Evolutionary conservation across 2,113 vertebrate species (phyloP).

Genomic region (Callipepla squamata): DNA sequence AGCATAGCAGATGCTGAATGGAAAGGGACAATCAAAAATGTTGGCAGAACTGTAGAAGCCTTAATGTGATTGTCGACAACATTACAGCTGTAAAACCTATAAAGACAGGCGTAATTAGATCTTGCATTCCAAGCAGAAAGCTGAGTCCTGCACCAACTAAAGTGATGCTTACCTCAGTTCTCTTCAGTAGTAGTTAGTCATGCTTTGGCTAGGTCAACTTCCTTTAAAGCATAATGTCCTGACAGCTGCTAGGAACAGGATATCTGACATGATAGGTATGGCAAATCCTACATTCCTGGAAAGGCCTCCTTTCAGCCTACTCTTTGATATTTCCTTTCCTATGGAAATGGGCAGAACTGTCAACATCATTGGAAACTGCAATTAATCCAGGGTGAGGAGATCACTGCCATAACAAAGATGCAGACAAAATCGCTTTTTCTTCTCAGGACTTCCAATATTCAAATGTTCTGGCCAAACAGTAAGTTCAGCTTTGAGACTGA

Average conservation of each 20-base stretch:
- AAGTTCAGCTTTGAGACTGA: background rate
- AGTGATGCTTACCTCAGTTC: conserved; percentile 20
- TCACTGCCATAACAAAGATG: conserved; percentile 1
- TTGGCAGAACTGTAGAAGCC: background rate
- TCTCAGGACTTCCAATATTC: background rate
- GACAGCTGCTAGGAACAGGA: conserved; percentile 59
- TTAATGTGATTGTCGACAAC: background rate
- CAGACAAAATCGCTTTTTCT: background rate
- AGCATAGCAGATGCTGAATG: background rate
- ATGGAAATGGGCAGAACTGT: conserved; percentile 16
- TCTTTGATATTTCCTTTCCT: conserved; percentile 56
- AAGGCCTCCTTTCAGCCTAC: background rate
- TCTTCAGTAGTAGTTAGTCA: conserved; percentile 28
- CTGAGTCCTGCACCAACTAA: conserved; percentile 23
- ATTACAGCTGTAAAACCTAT: background rate
- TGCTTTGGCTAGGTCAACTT: conserved; percentile 26
- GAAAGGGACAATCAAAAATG: background rate
- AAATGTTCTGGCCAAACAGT: background rate
- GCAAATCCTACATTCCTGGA: conserved; percentile 47
- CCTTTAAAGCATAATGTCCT: conserved; percentile 51
- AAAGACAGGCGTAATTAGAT: conserved; percentile 8
- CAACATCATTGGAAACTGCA: conserved; percentile 36
- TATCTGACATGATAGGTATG: conserved; percentile 48
- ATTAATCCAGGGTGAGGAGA: conserved; percentile 6
- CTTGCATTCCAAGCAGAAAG: background rate